Evolutionary conservation across 2,888 invertebrate species (phyloP), one percentile per base, ranked within the genome.

Genomic region (Nomada fabriciana): DNA sequence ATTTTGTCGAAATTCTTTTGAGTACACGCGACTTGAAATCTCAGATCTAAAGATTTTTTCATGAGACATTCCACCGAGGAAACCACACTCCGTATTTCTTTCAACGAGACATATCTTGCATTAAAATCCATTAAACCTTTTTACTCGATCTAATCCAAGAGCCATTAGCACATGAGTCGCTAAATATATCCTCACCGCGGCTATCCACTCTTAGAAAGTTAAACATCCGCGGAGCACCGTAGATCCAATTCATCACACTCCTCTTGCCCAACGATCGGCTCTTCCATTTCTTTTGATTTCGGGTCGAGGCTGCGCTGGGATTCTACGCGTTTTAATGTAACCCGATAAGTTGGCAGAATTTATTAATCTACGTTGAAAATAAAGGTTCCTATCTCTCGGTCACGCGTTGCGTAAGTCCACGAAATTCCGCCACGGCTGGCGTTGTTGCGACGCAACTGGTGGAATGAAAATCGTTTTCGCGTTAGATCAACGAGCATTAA

Each of bases 291-390:
- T 42, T 68, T 71, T 50, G n/a, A 25, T 29, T 50, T 9, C 15
- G 9, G 29, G 10, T 47, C 23, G 20, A 15, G 10, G 0, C 20
- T 50, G n/a, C 59, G 36, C 71, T 2, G 18, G 18, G 55, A 53
- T 36, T 53, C 42, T 42, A 55, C 18, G 65, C 20, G 20, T 42
- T 36, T 59, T 60, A 63, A 72, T 47, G 75, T 74, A 69, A 59
- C 3, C 20, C 43, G 55, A 68, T 18, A 11, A 68, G 55, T 18
- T 18, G 42, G 18, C 9, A 9, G 15, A 15, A 2, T 25, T 65
- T 73, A 76, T 84, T 84, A 69, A 72, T 77, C 11, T 70, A 42
- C 68, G 72, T 76, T 61, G 57, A 72, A 70, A 80, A 85, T 79
- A 74, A 72, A 74, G 57, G 47, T 74, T 60, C 59, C 60, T 65